These are phyloP conservation scores for Ericerus pela DNA, from an alignment of 1,140 invertebrate species.

Conservation along the genomic window DNA sequence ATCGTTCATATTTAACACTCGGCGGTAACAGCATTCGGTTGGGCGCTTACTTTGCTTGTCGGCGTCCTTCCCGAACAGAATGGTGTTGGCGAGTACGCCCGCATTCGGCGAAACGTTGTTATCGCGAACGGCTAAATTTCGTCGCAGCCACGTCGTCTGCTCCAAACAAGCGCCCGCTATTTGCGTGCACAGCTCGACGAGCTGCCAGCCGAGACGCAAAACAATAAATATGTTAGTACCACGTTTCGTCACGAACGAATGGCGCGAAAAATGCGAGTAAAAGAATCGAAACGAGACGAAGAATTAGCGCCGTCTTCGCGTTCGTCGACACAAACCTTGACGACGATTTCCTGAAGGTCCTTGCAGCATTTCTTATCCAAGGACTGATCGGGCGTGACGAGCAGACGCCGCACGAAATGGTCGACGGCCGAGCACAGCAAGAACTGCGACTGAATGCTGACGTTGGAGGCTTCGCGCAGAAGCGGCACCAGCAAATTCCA, in stretches of 20 bases:
- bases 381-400: conserved; percentile 31
- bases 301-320: not conserved
- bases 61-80: not conserved
- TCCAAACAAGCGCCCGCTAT: conserved; percentile 79
- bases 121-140: conserved; percentile 74
- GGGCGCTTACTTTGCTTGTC: not conserved
- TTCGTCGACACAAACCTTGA: conserved; percentile 34
- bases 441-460: conserved; percentile 66
- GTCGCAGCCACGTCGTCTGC: conserved; percentile 77
- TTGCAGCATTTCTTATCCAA: conserved; percentile 69
- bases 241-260: not conserved
- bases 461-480: conserved; percentile 50
- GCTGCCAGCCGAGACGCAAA: conserved; percentile 27
- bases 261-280: not conserved
- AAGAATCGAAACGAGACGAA: not conserved
- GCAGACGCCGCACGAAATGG: conserved; percentile 62
- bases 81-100: not conserved
- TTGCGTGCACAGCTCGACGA: conserved; percentile 69
- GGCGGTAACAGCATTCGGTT: not conserved
- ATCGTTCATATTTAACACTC: not conserved
- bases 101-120: conserved; percentile 37
- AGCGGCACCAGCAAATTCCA: conserved; percentile 65
- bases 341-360: conserved; percentile 62
- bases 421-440: conserved; percentile 63
- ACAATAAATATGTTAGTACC: not conserved